Conservation (phyloP, 37 sponge, comb jelly and placozoan genomes). For the Theonella swinhoei region DNA sequence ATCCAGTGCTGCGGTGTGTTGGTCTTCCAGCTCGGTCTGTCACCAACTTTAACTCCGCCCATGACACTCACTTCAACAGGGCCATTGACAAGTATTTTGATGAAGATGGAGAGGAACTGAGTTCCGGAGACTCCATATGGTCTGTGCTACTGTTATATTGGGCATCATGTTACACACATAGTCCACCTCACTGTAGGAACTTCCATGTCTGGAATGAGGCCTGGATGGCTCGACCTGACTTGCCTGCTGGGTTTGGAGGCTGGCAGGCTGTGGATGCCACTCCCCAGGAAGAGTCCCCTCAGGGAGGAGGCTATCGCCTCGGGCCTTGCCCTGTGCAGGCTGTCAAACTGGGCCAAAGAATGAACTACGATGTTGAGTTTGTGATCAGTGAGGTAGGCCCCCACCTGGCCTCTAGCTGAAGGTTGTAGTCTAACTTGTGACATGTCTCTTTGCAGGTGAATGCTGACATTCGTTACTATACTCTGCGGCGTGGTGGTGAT, state of each 20-base stretch:
- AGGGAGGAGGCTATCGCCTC: constrained; percentile 62
- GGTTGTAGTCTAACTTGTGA: not conserved
- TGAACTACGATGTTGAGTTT: constrained; percentile 80
- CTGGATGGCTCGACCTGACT: constrained; percentile 73
- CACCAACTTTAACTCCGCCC: constrained; percentile 83
- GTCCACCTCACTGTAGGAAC: constrained; percentile 37
- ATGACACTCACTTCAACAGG: constrained; percentile 67
- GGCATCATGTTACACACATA: not conserved
- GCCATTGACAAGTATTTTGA: constrained; percentile 69
- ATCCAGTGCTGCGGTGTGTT: constrained; percentile 45
- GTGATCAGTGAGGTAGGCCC: constrained; percentile 81
- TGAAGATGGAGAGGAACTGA: constrained; percentile 51
- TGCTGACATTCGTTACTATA: constrained; percentile 70
- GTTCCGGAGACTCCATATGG: constrained; percentile 81
- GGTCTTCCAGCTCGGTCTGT: constrained; percentile 81
- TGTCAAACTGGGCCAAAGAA: constrained; percentile 71
- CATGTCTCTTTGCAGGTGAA: constrained; percentile 46
- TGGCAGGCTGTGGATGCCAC: constrained; percentile 88
- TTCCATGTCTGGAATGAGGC: constrained; percentile 92
- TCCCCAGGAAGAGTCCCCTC: constrained; percentile 77
- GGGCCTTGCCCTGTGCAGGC: constrained; percentile 71
- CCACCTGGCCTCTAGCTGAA: not conserved
- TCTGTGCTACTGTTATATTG: constrained; percentile 18
- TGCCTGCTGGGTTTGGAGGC: constrained; percentile 77
- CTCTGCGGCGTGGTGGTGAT: constrained; percentile 20